Conservation (phyloP, 2,113 vertebrate genomes). For the Eulacestoma nigropectus region DNA sequence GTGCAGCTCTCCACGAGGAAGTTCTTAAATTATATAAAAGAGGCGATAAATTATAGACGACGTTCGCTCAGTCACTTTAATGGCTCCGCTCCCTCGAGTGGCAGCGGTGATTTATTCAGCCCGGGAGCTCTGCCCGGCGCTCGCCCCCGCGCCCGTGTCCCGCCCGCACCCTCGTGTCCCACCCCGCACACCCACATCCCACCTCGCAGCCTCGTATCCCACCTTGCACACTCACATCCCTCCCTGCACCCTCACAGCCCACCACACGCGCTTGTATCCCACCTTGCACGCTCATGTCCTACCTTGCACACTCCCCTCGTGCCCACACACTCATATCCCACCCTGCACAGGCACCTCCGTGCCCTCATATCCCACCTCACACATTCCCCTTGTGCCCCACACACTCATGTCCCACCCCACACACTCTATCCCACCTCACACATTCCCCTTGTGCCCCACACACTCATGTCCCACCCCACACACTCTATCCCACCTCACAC, state of each 20-base stretch:
- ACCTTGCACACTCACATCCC: neutral
- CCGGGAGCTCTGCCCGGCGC: neutral
- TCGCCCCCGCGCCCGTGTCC: neutral
- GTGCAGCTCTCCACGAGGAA: constrained; percentile 49
- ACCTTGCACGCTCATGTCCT: neutral
- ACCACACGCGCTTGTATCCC: neutral
- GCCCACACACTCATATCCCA: neutral
- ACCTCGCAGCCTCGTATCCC: neutral
- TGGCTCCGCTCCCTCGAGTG: constrained; percentile 55
- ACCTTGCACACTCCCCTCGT: neutral
- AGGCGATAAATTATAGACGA: constrained; percentile 64
- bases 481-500: no score
- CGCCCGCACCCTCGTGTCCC: neutral
- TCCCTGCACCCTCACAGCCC: neutral
- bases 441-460: no score
- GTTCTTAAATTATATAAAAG: constrained; percentile 68
- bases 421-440: neutral
- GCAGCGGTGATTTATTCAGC: constrained; percentile 55
- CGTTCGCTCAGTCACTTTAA: constrained; percentile 54
- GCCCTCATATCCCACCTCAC: neutral
- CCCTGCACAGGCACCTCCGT: accelerated
- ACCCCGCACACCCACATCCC: neutral
- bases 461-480: no score
- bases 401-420: accelerated
- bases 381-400: neutral